Percentiles rank a stretch among this genome's conserved stretches.
These are phyloP conservation scores for Sarcophaga peregrina DNA, from an alignment of 1,140 invertebrate genomes.

Conservation along the genomic window DNA sequence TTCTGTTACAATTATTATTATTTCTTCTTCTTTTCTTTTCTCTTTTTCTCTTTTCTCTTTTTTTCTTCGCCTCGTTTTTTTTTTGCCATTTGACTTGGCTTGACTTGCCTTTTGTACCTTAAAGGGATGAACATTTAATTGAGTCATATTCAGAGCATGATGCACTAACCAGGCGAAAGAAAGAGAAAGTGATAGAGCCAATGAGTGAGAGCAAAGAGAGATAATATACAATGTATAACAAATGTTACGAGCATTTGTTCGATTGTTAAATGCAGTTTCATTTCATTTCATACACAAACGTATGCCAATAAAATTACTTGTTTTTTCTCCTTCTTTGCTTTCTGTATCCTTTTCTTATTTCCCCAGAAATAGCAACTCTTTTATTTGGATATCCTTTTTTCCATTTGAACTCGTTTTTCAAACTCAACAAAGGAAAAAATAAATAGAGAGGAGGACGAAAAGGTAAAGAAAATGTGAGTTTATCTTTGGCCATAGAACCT, in stretches of 20 bases:
- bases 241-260: neutral
- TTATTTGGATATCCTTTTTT: neutral
- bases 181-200: too few relatives aligned
- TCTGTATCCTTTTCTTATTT: neutral
- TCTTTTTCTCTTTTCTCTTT: neutral
- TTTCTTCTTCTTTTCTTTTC: neutral
- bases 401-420: too few relatives aligned
- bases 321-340: neutral
- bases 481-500: neutral
- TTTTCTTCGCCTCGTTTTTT: neutral
- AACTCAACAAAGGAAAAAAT: too few relatives aligned
- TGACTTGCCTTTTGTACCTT: slow-evolving; percentile 19
- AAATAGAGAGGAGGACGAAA: neutral
- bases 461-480: neutral
- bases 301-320: slow-evolving; percentile 10
- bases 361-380: neutral
- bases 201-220: neutral
- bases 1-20: too few relatives aligned
- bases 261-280: slow-evolving; percentile 12
- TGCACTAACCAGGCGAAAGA: neutral
- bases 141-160: slow-evolving; percentile 3
- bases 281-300: neutral
- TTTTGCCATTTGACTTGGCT: neutral
- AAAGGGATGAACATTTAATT: slow-evolving; percentile 1
- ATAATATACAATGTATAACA: neutral